phyloP scores from a whole-genome alignment of 64 coral and sea anemone genomes.

The Pocillopora verrucosa region DNA sequence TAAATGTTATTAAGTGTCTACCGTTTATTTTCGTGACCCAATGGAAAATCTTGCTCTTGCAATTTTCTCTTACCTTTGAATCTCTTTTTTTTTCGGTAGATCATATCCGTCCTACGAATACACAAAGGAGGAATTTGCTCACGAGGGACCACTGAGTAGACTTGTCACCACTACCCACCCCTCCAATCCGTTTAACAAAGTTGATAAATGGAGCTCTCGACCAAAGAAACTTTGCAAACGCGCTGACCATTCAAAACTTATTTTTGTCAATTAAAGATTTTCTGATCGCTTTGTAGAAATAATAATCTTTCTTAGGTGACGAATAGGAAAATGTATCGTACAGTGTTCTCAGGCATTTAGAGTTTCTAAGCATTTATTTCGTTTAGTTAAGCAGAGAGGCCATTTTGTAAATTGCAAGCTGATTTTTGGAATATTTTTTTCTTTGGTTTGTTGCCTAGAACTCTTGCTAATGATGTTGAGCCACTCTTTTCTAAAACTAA shows the following conservation, averaged over 20 bases:
- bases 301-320: too few species aligned
- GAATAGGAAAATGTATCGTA: too few species aligned
- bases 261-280: neutral
- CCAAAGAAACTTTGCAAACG: constrained; percentile 64
- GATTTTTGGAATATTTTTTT: too few species aligned
- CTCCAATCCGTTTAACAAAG: constrained; percentile 81
- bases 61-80: neutral
- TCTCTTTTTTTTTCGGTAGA: constrained; percentile 4
- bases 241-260: constrained; percentile 26
- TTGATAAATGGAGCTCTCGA: constrained; percentile 63
- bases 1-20: too few species aligned
- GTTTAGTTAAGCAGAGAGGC: too few species aligned
- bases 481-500: too few species aligned
- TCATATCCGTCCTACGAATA: constrained; percentile 73
- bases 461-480: too few species aligned
- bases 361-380: too few species aligned
- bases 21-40: neutral
- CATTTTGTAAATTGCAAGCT: too few species aligned
- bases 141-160: constrained; percentile 77
- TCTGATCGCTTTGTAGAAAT: neutral
- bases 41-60: too few species aligned
- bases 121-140: constrained; percentile 57
- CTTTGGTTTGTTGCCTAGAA: too few species aligned
- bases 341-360: too few species aligned
- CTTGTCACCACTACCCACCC: constrained; percentile 72